phyloP scores from a whole-genome alignment of 2,113 vertebrate genomes.

The Scomber colias region DNA sequence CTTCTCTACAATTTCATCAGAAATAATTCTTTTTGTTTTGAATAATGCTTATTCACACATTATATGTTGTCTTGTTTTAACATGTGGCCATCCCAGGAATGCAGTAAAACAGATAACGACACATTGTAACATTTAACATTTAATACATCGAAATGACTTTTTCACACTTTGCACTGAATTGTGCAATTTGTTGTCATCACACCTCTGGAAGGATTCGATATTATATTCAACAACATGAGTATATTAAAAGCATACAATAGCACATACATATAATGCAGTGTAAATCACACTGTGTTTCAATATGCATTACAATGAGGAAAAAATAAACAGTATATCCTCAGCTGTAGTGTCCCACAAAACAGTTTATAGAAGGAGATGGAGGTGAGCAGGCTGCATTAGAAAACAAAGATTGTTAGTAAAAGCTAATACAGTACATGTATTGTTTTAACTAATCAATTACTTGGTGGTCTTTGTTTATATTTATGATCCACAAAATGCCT shows the following conservation, averaged over 20 bases:
- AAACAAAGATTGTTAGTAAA: neutral
- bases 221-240: neutral
- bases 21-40: no score
- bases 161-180: no score
- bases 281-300: neutral
- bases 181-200: no score
- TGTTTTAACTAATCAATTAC: neutral
- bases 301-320: neutral
- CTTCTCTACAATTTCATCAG: no score
- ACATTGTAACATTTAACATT: no score
- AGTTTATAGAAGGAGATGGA: neutral
- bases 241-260: neutral
- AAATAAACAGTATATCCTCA: neutral
- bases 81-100: neutral
- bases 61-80: neutral
- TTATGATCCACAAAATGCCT: no score
- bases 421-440: neutral
- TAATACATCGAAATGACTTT: no score
- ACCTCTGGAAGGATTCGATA: neutral
- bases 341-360: neutral
- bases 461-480: no score
- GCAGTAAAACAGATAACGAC: no score
- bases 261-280: neutral
- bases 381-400: neutral
- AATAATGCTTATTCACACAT: no score